Base-by-base conservation (phyloP, 1,140 invertebrate species). In the Trypoxylus dichotomus region DNA sequence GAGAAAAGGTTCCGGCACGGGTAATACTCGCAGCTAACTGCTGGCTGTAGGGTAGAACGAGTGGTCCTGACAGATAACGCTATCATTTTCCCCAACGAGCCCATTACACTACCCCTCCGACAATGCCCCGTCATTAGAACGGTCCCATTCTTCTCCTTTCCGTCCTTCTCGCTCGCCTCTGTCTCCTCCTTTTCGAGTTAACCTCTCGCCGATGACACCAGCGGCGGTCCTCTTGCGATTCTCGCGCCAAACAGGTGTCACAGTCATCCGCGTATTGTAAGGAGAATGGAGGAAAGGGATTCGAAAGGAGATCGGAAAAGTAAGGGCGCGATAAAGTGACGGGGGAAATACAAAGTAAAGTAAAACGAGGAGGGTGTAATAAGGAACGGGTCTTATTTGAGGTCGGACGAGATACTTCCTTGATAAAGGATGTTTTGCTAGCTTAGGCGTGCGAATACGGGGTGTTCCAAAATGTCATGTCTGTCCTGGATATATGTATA, bases 41-140 rank as follows among this genome's bases (percentile, higher is more conserved):
- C 60, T 3, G 47, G 24, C 24, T 13, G 60, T 25, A 68, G 60
- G 29, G 47, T 24, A 80, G 77, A 76, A 77, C 76, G 81, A 75
- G 76, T 81, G 81, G 72, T 75, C 76, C 43, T 81, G 81, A 81
- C 81, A 81, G 81, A 81, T 81, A 81, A 81, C 81, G 78, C 79
- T 80, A 80, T 80, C 79, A 77, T 78, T 80, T 79, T 79, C 80
- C 78, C 47, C 76, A 72, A 79, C 77, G 79, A 80, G 78, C 75
- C 81, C 81, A 81, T 81, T 81, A 81, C 77, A 54, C 60, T 68
- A 77, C 79, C 60, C 76, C 79, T 76, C 68, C 79, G 54, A 80
- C 80, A 81, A 81, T 79, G 74, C 47, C 47, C 41, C 47, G 77
- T 81, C 78, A 77, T 81, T 79, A 77, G 79, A 76, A 37, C 73